Evolutionary conservation across 2,888 invertebrate genomes (phyloP).

Genomic region (Ennomos quercinarius): DNA sequence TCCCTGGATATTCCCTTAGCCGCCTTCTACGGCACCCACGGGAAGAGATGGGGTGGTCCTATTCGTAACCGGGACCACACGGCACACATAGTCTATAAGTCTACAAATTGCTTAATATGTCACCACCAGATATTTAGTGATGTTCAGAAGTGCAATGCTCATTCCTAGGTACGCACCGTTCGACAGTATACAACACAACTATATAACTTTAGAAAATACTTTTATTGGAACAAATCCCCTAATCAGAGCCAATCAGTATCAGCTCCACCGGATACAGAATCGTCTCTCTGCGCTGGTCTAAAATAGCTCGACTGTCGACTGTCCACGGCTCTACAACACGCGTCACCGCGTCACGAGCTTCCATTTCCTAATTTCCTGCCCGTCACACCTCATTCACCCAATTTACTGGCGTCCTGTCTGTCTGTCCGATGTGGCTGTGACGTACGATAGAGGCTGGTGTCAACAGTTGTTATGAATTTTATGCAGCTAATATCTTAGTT

Average conservation of each 20-base stretch:
- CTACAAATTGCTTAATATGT: too few species aligned
- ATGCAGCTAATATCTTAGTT: too few species aligned
- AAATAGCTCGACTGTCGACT: slow-evolving; percentile 41
- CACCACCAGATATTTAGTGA: too few species aligned
- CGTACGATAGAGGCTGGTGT: slow-evolving; percentile 9
- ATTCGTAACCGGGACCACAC: too few species aligned
- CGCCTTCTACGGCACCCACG: too few species aligned
- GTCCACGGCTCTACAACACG: slow-evolving; percentile 33
- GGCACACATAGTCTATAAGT: too few species aligned
- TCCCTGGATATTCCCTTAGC: too few species aligned
- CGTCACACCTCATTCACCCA: slow-evolving; percentile 63
- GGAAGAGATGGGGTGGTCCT: too few species aligned
- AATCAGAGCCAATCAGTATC: slow-evolving; percentile 28
- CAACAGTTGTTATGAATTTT: slow-evolving; percentile 14
- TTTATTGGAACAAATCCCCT: slow-evolving; percentile 31
- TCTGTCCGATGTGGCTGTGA: slow-evolving; percentile 21
- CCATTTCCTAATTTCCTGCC: slow-evolving; percentile 75
- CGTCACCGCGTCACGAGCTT: slow-evolving; percentile 46
- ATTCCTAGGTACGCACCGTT: too few species aligned
- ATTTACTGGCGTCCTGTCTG: slow-evolving; percentile 57
- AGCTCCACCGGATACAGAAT: slow-evolving; percentile 31
- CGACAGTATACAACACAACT: not conserved
- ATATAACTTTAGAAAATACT: slow-evolving; percentile 2
- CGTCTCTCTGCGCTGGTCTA: slow-evolving; percentile 36
- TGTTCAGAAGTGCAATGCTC: too few species aligned